These are phyloP conservation scores for Pseudomyrmex cubaensis DNA, from an alignment of 1,140 invertebrate species.

Conservation along the genomic window DNA sequence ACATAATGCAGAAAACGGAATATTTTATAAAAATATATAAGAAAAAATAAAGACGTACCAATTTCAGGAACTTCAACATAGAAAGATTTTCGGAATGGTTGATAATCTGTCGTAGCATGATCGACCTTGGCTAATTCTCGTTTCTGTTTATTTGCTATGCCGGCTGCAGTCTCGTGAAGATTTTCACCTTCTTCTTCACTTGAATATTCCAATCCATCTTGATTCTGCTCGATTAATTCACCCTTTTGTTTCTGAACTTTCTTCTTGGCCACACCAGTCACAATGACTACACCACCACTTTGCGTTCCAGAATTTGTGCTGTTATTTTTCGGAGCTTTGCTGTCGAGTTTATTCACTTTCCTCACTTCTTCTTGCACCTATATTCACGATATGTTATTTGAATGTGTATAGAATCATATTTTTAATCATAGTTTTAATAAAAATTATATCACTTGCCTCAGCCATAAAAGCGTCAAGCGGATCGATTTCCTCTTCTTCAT, in stretches of 20 bases:
- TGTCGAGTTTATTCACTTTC: constrained; percentile 94
- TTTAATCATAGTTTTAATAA: not conserved
- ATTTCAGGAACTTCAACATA: constrained; percentile 97
- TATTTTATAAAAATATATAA: not conserved
- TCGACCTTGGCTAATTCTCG: constrained; percentile 96
- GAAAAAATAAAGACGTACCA: constrained; percentile 66
- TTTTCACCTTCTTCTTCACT: constrained; percentile 98
- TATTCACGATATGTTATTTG: constrained; percentile 67
- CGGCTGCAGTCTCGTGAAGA: constrained; percentile 95
- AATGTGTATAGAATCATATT: not conserved
- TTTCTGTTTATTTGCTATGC: constrained; percentile 94
- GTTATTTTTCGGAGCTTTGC: constrained; percentile 83
- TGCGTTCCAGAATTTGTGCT: constrained; percentile 81
- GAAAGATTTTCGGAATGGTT: constrained; percentile 97
- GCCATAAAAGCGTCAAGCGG: constrained; percentile 99
- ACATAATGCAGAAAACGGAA: not conserved
- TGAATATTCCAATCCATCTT: constrained; percentile 98
- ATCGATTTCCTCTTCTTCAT: constrained; percentile 93
- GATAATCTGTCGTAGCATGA: constrained; percentile 93
- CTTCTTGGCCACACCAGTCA: constrained; percentile 96
- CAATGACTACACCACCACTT: constrained; percentile 89
- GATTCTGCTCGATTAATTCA: constrained; percentile 98
- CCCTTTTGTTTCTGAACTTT: constrained; percentile 91
- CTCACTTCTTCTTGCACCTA: constrained; percentile 94
- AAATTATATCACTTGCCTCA: constrained; percentile 85